Conservation (phyloP, 2,113 vertebrate species). For the Cottus gobio region DNA sequence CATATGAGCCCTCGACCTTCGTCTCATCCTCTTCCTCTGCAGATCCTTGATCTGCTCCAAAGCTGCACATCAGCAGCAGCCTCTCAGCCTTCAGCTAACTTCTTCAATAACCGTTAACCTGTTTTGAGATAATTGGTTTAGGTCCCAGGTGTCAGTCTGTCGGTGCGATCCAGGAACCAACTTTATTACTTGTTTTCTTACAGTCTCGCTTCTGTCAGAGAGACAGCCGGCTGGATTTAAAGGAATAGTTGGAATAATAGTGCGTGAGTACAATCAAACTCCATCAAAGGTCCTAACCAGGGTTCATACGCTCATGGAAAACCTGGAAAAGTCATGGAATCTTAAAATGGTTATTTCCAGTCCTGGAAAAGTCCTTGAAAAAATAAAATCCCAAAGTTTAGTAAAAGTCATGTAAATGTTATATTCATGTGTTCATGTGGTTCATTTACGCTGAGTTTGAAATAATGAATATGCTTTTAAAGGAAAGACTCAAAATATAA, state of each 20-base stretch:
- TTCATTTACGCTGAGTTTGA: too few relatives aligned
- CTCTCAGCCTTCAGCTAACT: constrained; percentile 16
- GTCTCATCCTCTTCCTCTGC: constrained; percentile 1
- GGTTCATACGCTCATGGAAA: too few relatives aligned
- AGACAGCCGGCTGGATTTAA: background rate
- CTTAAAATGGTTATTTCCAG: too few relatives aligned
- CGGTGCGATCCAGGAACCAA: background rate
- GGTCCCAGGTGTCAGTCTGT: background rate
- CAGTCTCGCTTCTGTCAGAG: background rate
- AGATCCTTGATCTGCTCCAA: background rate
- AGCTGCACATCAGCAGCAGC: constrained; percentile 4
- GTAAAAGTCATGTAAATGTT: too few relatives aligned
- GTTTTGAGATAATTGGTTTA: constrained; percentile 34
- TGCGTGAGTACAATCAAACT: background rate
- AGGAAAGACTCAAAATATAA: too few relatives aligned
- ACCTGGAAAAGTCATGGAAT: too few relatives aligned
- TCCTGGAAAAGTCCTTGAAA: too few relatives aligned
- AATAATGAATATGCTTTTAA: too few relatives aligned
- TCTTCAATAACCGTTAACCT: constrained; percentile 21
- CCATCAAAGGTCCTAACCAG: too few relatives aligned
- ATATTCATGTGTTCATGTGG: too few relatives aligned
- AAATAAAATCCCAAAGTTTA: too few relatives aligned
- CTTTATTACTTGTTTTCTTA: background rate
- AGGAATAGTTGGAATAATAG: background rate
- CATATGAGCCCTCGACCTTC: background rate